Conservation (phyloP, 2,113 vertebrate genomes). For the Atractosteus spatula region DNA sequence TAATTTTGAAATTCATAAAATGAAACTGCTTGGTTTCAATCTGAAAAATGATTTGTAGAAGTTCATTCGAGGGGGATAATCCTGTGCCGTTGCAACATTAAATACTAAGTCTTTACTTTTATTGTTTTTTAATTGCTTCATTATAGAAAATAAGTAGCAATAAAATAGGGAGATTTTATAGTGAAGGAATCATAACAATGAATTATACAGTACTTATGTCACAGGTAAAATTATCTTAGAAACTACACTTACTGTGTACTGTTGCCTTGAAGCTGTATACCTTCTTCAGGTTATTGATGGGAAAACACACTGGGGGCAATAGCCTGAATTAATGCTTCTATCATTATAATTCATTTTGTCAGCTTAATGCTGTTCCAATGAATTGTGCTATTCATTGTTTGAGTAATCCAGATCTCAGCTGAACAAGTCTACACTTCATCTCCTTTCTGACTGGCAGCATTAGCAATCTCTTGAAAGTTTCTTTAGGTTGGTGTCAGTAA, state of each 20-base stretch:
- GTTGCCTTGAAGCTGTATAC: background rate
- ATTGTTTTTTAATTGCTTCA: constrained; percentile 4
- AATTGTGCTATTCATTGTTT: constrained; percentile 1
- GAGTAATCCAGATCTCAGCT: background rate
- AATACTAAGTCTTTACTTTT: constrained; percentile 2
- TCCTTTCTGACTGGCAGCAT: background rate
- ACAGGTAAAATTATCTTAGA: constrained; percentile 4
- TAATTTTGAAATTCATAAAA: background rate
- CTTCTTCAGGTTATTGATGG: constrained; percentile 9
- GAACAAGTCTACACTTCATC: background rate
- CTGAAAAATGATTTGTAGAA: background rate
- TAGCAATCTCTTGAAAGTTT: background rate
- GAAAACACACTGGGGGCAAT: background rate
- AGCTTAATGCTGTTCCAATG: background rate
- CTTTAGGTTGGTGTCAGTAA: background rate
- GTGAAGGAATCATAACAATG: background rate
- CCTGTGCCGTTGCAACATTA: background rate
- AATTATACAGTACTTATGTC: constrained; percentile 9
- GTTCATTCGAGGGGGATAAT: background rate
- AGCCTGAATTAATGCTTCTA: background rate
- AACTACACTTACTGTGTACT: background rate
- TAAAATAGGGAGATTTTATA: background rate
- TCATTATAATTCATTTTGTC: background rate
- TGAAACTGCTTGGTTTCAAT: background rate
- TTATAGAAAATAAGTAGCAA: constrained; percentile 10